These are phyloP conservation scores for Lithophane leautieri DNA, from an alignment of 2,888 invertebrate species.

Conservation along the genomic window DNA sequence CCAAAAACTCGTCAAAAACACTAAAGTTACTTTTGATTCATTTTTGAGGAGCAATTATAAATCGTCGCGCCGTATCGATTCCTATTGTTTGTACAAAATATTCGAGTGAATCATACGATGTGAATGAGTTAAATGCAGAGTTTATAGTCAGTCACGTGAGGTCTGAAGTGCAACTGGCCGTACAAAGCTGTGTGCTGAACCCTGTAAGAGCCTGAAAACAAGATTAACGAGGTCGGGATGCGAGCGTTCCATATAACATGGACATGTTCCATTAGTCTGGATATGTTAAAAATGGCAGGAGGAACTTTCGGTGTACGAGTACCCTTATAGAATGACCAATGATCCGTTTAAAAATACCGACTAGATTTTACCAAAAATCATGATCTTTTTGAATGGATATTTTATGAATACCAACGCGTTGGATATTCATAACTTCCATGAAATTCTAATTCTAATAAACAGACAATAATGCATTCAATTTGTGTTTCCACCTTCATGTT, in stretches of 20 bases:
- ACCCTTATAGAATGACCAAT: constrained; percentile 50
- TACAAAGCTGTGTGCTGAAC: constrained; percentile 58
- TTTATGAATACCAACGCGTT: constrained; percentile 5
- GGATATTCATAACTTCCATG: background rate
- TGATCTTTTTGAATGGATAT: background rate
- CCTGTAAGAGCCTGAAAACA: constrained; percentile 61
- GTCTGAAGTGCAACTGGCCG: constrained; percentile 43
- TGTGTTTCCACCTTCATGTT: background rate
- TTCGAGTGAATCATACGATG: constrained; percentile 8
- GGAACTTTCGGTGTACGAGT: constrained; percentile 23
- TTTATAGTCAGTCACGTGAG: constrained; percentile 30
- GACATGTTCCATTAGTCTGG: constrained; percentile 59
- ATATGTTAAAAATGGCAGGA: constrained; percentile 58
- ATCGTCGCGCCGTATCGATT: constrained; percentile 27
- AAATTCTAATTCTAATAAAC: background rate
- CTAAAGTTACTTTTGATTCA: background rate
- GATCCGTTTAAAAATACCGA: constrained; percentile 28
- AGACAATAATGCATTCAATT: background rate
- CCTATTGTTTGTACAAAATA: background rate
- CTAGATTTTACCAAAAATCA: background rate
- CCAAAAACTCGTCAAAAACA: background rate
- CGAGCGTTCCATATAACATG: constrained; percentile 53
- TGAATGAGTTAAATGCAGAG: constrained; percentile 17
- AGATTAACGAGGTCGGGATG: constrained; percentile 61
- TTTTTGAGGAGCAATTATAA: constrained; percentile 31